phyloP scores from a whole-genome alignment of 2,113 vertebrate species.

The Connochaetes taurinus region DNA sequence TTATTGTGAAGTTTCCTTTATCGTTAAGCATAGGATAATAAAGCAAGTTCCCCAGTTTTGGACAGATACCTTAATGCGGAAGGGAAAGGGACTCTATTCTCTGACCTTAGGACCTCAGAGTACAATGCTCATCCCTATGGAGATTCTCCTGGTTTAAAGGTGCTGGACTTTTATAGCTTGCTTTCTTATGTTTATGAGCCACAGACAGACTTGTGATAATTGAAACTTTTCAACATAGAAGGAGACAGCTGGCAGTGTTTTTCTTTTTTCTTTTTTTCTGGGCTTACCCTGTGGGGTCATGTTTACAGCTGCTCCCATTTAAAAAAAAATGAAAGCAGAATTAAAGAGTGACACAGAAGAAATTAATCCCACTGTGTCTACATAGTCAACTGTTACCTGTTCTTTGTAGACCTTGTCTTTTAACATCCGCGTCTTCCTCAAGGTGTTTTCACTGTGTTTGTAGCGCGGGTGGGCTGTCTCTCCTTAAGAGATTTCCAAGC shows the following conservation, averaged over 20 bases:
- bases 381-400: background rate
- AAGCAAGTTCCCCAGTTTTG: background rate
- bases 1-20: background rate
- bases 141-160: background rate
- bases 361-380: background rate
- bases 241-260: conserved; percentile 51
- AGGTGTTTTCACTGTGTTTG: background rate
- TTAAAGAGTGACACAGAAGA: background rate
- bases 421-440: background rate
- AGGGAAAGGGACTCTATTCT: background rate
- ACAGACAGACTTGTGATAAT: conserved; percentile 6
- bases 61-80: background rate
- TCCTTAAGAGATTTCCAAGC: conserved; percentile 38
- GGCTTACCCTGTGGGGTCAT: background rate
- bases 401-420: background rate
- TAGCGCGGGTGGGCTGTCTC: background rate
- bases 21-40: background rate
- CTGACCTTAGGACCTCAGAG: background rate
- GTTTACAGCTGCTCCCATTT: conserved; percentile 36
- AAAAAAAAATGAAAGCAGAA: background rate
- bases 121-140: background rate
- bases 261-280: conserved; percentile 29
- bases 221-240: conserved; percentile 49
- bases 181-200: conserved; percentile 9
- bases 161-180: background rate